A percentile compares a stretch with the other conserved stretches of the same genome.
These are phyloP conservation scores for Melanotaenia parkinsoni DNA, from an alignment of 2,797 vertebrate genomes.

Conservation along the genomic window DNA sequence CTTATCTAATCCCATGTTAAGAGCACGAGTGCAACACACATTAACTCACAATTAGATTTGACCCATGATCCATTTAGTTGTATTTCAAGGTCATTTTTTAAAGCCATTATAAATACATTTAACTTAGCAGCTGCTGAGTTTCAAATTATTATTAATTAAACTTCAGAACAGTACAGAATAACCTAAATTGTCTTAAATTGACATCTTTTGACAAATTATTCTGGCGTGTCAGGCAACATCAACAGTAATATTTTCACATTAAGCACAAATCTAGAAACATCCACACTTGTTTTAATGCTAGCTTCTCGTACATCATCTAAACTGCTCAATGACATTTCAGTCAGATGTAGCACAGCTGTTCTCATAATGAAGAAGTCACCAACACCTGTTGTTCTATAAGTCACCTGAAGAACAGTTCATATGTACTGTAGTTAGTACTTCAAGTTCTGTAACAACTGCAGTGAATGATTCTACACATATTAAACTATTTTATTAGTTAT, in stretches of 20 bases:
- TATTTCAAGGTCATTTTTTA: constrained; percentile 4
- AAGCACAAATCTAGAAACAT: constrained; percentile 15
- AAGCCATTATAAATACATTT: background rate
- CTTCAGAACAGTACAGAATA: background rate
- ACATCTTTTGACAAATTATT: constrained; percentile 17
- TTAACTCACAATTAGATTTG: constrained; percentile 5
- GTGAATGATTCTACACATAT: background rate
- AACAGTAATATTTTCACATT: constrained; percentile 20
- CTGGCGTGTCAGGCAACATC: background rate
- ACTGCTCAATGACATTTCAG: background rate
- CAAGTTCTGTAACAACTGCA: background rate
- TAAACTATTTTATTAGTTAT: background rate
- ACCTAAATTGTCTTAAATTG: constrained; percentile 7
- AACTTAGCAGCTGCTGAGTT: background rate
- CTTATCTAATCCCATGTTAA: constrained; percentile 22
- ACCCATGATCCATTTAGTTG: background rate
- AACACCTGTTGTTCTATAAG: background rate
- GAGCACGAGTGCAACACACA: constrained; percentile 10
- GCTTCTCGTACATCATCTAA: background rate
- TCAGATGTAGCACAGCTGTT: background rate
- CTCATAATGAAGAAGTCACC: background rate
- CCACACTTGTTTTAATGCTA: background rate
- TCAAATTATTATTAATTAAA: constrained; percentile 13
- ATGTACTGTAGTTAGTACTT: background rate
- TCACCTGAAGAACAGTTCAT: background rate